phyloP scores from a whole-genome alignment of 2,888 invertebrate genomes.

The Drosophila kanekoi region DNA sequence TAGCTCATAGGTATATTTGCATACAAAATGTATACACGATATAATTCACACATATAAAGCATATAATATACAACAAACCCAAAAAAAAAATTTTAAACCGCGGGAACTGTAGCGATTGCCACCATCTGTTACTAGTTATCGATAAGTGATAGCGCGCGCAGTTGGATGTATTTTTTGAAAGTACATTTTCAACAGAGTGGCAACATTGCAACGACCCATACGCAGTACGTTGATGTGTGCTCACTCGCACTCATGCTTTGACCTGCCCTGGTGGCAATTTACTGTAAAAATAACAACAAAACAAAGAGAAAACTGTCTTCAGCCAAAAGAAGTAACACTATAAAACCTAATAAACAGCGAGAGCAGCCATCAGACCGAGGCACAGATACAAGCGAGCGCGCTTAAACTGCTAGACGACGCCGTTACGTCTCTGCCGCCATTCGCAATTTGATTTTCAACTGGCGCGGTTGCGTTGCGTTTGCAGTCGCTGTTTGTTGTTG shows the following conservation, averaged over 20 bases:
- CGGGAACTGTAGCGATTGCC: no score
- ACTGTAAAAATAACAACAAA: conserved; percentile 36
- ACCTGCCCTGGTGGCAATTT: conserved; percentile 43
- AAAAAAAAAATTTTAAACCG: not conserved
- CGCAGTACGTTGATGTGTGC: conserved; percentile 19
- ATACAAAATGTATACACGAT: no score
- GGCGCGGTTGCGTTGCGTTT: conserved; percentile 41
- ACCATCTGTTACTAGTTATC: not conserved
- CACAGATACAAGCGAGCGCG: conserved; percentile 10
- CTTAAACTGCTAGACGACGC: conserved; percentile 21
- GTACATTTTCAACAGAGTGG: conserved; percentile 18
- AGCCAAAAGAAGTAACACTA: conserved; percentile 40
- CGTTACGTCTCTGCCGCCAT: conserved; percentile 36
- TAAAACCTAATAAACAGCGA: conserved; percentile 4
- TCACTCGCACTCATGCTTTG: conserved; percentile 54
- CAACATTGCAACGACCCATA: conserved; percentile 20
- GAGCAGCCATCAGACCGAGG: conserved; percentile 14
- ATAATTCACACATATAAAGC: no score
- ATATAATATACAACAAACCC: not conserved
- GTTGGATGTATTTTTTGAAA: not conserved
- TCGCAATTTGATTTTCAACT: conserved; percentile 60
- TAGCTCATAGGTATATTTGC: no score
- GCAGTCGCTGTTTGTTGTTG: conserved; percentile 1
- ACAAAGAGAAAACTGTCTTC: conserved; percentile 44
- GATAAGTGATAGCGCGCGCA: not conserved